Percentiles rank a stretch among this genome's conserved stretches.
Conservation (phyloP, 2,113 vertebrate genomes). For the Apteryx mantelli region DNA sequence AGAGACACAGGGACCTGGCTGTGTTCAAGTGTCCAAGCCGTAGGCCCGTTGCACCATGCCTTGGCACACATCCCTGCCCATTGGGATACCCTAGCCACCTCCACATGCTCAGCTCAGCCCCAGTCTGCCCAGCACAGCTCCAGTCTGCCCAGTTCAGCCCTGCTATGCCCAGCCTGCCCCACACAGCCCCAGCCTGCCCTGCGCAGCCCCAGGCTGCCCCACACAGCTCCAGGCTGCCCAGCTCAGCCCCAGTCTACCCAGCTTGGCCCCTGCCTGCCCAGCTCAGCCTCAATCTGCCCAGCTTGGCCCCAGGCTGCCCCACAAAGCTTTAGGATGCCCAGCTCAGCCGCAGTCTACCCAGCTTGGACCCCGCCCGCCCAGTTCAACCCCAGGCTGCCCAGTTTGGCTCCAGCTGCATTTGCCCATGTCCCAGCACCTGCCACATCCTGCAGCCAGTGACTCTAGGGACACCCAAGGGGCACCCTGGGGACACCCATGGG, state of each 20-base stretch:
- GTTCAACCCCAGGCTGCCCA: background rate
- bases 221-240: background rate
- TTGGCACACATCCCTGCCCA: no score
- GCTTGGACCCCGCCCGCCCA: background rate
- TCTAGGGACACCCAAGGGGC: background rate
- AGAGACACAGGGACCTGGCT: background rate
- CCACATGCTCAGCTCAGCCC: background rate
- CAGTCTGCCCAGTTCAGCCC: background rate
- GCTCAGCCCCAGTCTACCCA: background rate
- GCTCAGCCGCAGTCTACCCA: background rate
- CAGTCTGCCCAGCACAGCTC: background rate
- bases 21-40: no score
- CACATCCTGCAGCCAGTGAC: accelerated
- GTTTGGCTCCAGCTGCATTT: no score
- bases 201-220: background rate
- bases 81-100: no score
- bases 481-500: no score
- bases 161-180: background rate
- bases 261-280: background rate
- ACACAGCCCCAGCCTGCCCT: no score
- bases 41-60: no score
- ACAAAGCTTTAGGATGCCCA: background rate
- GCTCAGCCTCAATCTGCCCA: no score
- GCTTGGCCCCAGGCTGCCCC: no score
- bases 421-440: background rate